Conservation (phyloP, 2,888 invertebrate genomes). For the Bruchidius siliquastri region DNA sequence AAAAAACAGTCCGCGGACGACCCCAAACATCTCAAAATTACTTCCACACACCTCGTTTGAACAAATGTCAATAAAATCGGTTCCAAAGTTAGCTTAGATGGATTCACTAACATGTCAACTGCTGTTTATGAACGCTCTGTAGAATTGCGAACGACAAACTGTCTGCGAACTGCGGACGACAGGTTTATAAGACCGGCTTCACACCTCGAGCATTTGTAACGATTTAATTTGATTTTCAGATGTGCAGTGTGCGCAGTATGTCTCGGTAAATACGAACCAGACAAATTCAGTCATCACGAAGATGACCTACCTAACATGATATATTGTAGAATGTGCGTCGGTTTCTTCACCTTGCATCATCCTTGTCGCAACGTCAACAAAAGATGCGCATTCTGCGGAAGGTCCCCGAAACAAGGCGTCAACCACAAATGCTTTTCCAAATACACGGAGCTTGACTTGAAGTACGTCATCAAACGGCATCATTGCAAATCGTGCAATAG, state of each 20-base stretch:
- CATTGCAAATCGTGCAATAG: constrained; percentile 5
- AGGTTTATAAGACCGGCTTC: too few relatives aligned
- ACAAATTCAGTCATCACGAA: constrained; percentile 11
- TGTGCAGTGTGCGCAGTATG: constrained; percentile 1
- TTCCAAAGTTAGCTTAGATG: too few relatives aligned
- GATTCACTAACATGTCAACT: too few relatives aligned
- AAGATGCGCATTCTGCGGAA: constrained; percentile 13
- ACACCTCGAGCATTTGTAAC: background rate
- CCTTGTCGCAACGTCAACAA: constrained; percentile 10
- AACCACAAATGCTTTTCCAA: constrained; percentile 13
- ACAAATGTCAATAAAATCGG: too few relatives aligned
- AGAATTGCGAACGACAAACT: too few relatives aligned
- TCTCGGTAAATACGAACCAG: constrained; percentile 6
- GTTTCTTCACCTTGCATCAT: constrained; percentile 11
- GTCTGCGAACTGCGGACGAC: too few relatives aligned
- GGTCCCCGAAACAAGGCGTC: constrained; percentile 6
- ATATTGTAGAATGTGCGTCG: constrained; percentile 14
- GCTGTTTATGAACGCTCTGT: too few relatives aligned
- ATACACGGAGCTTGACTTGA: constrained; percentile 6
- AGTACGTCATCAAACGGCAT: background rate
- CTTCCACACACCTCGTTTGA: too few relatives aligned
- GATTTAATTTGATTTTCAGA: background rate
- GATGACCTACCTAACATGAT: constrained; percentile 9
- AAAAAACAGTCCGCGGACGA: too few relatives aligned
- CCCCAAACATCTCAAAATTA: too few relatives aligned